A percentile compares a stretch with the other conserved stretches of the same genome.
These are phyloP conservation scores for Meteorus colon DNA, from an alignment of 2,888 invertebrate species.

Conservation along the genomic window DNA sequence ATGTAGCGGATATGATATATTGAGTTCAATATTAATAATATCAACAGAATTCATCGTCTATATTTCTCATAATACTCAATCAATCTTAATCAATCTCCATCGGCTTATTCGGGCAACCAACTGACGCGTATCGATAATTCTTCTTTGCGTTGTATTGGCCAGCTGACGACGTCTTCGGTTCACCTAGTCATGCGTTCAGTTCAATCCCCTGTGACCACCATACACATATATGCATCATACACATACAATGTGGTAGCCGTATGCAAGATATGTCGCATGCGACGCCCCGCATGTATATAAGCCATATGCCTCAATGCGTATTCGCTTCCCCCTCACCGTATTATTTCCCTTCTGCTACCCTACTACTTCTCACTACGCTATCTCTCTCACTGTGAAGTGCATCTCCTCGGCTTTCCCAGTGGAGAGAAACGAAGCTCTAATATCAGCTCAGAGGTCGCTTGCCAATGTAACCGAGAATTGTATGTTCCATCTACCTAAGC, in stretches of 20 bases:
- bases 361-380: background rate
- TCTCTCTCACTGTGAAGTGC: background rate
- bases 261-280: conserved; percentile 24
- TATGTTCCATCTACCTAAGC: background rate
- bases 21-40: background rate
- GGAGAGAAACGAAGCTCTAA: conserved; percentile 27
- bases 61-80: background rate
- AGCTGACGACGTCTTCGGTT: conserved; percentile 32
- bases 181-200: conserved; percentile 14
- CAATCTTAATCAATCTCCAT: conserved; percentile 3
- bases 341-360: background rate
- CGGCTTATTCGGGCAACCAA: conserved; percentile 23
- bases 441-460: conserved; percentile 34
- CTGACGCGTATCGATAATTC: conserved; percentile 37
- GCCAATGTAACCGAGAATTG: conserved; percentile 17
- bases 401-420: background rate
- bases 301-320: background rate
- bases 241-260: background rate
- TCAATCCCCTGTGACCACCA: conserved; percentile 11
- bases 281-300: background rate
- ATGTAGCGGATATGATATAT: too few species aligned
- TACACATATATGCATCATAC: conserved; percentile 10
- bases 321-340: background rate
- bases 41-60: background rate
- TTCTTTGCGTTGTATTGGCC: conserved; percentile 26